Percentiles rank a stretch among this genome's conserved stretches.
These are phyloP conservation scores for Myotis myotis DNA, from an alignment of 2,797 vertebrate genomes.

Conservation along the genomic window DNA sequence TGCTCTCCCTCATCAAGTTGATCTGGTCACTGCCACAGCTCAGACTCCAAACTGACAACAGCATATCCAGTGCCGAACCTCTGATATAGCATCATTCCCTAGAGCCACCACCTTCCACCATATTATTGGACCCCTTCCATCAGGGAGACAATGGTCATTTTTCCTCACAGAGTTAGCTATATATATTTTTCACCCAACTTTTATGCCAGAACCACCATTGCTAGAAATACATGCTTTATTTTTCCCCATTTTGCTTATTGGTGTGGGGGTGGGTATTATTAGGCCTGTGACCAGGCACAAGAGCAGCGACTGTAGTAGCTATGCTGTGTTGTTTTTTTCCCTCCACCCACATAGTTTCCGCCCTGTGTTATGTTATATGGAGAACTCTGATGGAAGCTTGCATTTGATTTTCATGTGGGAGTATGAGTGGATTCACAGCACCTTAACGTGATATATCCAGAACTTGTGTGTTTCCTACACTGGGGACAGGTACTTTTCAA, in stretches of 20 bases:
- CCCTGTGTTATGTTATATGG: background rate
- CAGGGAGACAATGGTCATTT: background rate
- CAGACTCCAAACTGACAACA: background rate
- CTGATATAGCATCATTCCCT: background rate
- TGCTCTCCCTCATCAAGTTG: background rate
- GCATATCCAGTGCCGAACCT: background rate
- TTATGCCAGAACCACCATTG: background rate
- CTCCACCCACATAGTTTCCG: background rate
- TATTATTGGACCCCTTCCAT: background rate
- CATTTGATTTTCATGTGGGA: background rate
- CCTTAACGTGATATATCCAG: background rate
- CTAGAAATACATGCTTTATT: background rate
- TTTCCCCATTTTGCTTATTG: background rate
- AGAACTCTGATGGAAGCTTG: background rate
- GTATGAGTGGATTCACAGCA: background rate
- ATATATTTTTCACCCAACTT: background rate
- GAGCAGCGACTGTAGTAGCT: background rate
- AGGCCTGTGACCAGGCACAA: background rate
- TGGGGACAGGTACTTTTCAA: background rate
- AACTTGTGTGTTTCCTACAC: background rate
- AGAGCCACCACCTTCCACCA: background rate
- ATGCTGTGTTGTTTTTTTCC: background rate
- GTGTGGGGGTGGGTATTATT: background rate
- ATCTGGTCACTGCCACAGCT: background rate
- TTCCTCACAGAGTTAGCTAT: background rate